A percentile compares a stretch with the other conserved stretches of the same genome.
phyloP scores from a whole-genome alignment of 2,797 vertebrate species.

The Meda fulgida region DNA sequence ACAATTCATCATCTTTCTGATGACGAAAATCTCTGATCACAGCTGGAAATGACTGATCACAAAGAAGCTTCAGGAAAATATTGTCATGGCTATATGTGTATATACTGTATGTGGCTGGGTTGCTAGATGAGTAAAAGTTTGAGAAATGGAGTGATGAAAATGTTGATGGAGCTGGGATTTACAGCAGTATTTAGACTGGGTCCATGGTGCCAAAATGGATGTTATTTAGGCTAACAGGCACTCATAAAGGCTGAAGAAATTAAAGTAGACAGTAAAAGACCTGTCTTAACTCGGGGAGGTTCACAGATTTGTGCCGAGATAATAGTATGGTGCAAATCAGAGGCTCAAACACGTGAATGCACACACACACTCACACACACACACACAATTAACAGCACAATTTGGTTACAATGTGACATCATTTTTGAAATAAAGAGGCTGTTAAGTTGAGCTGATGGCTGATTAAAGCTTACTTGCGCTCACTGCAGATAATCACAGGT shows the following conservation, averaged over 20 bases:
- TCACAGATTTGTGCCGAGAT: constrained; percentile 46
- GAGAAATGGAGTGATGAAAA: neutral
- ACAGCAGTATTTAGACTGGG: constrained; percentile 45
- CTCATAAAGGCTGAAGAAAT: constrained; percentile 50
- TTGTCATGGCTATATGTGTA: neutral
- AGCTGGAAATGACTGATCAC: constrained; percentile 10
- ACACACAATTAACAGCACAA: constrained; percentile 10
- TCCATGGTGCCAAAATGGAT: constrained; percentile 34
- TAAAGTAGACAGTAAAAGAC: constrained; percentile 53
- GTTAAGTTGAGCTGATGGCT: constrained; percentile 18
- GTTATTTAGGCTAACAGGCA: constrained; percentile 40
- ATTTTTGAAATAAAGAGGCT: constrained; percentile 8
- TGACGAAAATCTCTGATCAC: neutral
- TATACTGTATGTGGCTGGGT: neutral
- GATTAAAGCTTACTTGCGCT: constrained; percentile 3
- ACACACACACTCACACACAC: neutral
- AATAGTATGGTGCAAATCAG: constrained; percentile 54
- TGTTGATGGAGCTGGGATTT: constrained; percentile 20
- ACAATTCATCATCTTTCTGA: neutral
- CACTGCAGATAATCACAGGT: constrained; percentile 20
- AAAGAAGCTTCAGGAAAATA: constrained; percentile 1
- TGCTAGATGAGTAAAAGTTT: neutral
- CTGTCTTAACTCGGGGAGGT: constrained; percentile 24
- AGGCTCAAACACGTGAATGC: constrained; percentile 19
- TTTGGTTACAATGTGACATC: constrained; percentile 15